Evolutionary conservation across 2,113 vertebrate genomes (phyloP), one percentile per base, ranked within the genome.

Genomic region (Carollia perspicillata): DNA sequence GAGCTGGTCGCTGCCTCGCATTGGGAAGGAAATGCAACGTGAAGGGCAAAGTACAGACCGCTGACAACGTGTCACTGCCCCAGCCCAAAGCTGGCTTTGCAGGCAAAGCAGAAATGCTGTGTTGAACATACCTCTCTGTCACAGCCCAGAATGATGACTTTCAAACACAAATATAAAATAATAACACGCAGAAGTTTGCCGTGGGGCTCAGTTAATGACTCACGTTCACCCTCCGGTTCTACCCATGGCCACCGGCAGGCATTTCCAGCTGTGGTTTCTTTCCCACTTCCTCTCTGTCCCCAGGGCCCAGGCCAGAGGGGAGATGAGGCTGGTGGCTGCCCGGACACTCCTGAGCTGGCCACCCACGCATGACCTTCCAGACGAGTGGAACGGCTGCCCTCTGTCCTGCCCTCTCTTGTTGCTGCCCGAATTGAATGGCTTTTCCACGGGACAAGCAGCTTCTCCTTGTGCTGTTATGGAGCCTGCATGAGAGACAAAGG

Each of bases 41-140:
- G 84, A 90, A 94, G 69, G 33, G 63, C 69, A 66, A 78, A 94
- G 26, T 35, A 63, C 11, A 74, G n/a, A 66, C 60, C 49, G 26
- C 1, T 35, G 75, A 79, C n/a, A 65, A 51, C 55, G 28, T 93
- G 92, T 65, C 58, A 33, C 81, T 75, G 86, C 71, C 35, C 83
- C 49, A 49, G 97, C 81, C 77, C 63, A 93, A 74, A 87, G 49
- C 53, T 37, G 72, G n/a, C 53, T 89, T 90, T 93, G 26, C 17
- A 65, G 71, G 13, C 69, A 90, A n/a, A 84, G 65, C 49, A 71
- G 90, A 88, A 90, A 95, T 84, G 88, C 92, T 90, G 18, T 71
- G 28, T 49, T 65, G n/a, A 92, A n/a, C 44, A 51, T 16, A 78
- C 23, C 26, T 35, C 22, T 83, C 93, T 66, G 40, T 83, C 79